Base-by-base conservation (phyloP, 2,888 invertebrate species). In the Tenthredo scrophulariae region DNA sequence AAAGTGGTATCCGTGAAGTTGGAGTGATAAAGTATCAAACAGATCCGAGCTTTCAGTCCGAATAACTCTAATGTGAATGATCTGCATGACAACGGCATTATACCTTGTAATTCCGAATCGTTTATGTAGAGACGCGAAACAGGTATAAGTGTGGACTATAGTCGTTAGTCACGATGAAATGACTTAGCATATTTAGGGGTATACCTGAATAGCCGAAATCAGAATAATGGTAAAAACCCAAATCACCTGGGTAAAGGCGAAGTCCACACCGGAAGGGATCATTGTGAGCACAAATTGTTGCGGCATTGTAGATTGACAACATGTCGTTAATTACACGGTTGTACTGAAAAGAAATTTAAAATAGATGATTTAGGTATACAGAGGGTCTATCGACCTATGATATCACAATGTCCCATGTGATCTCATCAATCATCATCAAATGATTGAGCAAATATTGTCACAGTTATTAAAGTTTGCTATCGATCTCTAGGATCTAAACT, bases 241-340 rank as follows among this genome's bases (percentile, higher is more conserved):
- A 95, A 2, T 97, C 93, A 93, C 97, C 97, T 0, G 97, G 97
- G 91, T 97, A 97, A 5, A 98, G 94, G 70, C 97, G 95, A 0
- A 98, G 94, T 0, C 97, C 97, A 87, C 98, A 98, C 87, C 96
- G 95, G 92, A 97, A 97, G 0, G 97, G 97, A 90, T 97, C 97
- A 91, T 97, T 96, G 93, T 97, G 96, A 0, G 96, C 97, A 91
- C 98, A 98, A 86, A 98, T 96, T 84, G 97, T 96, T 0, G 98
- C 98, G 0, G 96, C 96, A 91, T 98, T 97, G 94, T 97, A 98
- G 0, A 97, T 96, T 0, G 97, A 96, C 22, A 97, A 94, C 98
- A 98, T 98, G 91, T 98, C 97, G 91, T 97, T 98, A 88, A 98
- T 97, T 62, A 98, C 94, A 75, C 97, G 96, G 93, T 98, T 98